Conservation (phyloP, 2,113 vertebrate species). For the Okapia johnstoni region DNA sequence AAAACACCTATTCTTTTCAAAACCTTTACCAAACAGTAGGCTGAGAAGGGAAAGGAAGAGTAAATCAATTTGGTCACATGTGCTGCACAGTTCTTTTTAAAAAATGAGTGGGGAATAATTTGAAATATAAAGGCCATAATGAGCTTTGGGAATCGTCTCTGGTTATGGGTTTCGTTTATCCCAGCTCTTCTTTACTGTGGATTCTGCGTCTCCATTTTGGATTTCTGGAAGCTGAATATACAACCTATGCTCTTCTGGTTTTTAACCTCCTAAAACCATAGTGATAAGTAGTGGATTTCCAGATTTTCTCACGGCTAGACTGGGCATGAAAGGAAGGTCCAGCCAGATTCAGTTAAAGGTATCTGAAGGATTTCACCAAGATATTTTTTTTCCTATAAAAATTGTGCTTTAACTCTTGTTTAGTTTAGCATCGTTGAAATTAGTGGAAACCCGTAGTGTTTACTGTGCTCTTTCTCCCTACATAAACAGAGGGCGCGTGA, state of each 20-base stretch:
- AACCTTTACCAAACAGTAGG: neutral
- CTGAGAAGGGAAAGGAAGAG: neutral
- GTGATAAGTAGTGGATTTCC: neutral
- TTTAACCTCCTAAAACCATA: neutral
- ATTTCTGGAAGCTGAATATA: slow-evolving; percentile 1
- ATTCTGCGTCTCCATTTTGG: neutral
- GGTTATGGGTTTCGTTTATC: neutral
- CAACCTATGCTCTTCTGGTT: neutral
- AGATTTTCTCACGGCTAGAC: neutral
- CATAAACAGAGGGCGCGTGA: neutral
- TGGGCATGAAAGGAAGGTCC: neutral
- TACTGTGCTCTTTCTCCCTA: neutral
- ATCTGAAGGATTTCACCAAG: neutral
- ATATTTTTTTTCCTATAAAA: neutral
- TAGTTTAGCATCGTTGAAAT: neutral
- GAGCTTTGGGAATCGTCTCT: slow-evolving; percentile 26
- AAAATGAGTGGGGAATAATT: neutral
- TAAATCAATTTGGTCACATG: neutral
- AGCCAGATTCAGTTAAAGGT: neutral
- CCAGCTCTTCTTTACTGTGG: neutral
- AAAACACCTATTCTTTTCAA: slow-evolving; percentile 7
- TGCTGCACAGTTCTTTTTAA: neutral
- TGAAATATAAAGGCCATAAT: neutral
- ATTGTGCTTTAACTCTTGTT: neutral
- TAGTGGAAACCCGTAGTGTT: neutral